Evolutionary conservation across 1,140 invertebrate genomes (phyloP).

Genomic region (Anthonomus grandis): DNA sequence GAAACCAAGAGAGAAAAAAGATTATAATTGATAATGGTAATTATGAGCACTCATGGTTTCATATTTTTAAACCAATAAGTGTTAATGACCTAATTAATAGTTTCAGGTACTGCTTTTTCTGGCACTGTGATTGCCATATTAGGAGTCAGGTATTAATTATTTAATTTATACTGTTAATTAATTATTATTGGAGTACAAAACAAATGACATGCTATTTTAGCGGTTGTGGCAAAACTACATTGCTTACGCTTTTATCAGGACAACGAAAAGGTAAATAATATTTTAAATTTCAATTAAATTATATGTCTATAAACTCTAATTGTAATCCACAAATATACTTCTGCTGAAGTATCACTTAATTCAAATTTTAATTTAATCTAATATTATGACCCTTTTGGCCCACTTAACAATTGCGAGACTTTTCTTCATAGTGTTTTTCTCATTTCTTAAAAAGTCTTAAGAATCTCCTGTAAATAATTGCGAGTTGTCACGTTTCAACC

Average conservation of each 20-base stretch:
- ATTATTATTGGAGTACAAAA: slow-evolving; percentile 12
- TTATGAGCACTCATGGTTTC: neutral
- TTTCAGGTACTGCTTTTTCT: slow-evolving; percentile 47
- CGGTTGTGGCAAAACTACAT: slow-evolving; percentile 69
- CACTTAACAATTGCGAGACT: too few relatives aligned
- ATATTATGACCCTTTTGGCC: too few relatives aligned
- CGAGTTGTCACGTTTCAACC: too few relatives aligned
- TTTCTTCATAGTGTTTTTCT: too few relatives aligned
- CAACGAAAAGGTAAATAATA: slow-evolving; percentile 54
- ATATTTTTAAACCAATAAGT: neutral
- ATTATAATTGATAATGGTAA: slow-evolving; percentile 19
- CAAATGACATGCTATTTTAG: slow-evolving; percentile 48
- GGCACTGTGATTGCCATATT: slow-evolving; percentile 50
- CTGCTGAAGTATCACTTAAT: too few relatives aligned
- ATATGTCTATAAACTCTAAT: too few relatives aligned
- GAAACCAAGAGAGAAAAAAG: slow-evolving; percentile 10
- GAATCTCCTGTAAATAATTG: too few relatives aligned
- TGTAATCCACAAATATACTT: too few relatives aligned
- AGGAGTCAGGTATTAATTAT: slow-evolving; percentile 49
- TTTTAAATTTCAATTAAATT: slow-evolving; percentile 17
- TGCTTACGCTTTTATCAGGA: slow-evolving; percentile 65
- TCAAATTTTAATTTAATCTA: too few relatives aligned
- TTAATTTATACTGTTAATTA: slow-evolving; percentile 15
- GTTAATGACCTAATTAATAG: slow-evolving; percentile 35
- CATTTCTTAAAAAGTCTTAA: too few relatives aligned